Conservation (phyloP, 2,888 invertebrate species). For the Calameuta pallipes region DNA sequence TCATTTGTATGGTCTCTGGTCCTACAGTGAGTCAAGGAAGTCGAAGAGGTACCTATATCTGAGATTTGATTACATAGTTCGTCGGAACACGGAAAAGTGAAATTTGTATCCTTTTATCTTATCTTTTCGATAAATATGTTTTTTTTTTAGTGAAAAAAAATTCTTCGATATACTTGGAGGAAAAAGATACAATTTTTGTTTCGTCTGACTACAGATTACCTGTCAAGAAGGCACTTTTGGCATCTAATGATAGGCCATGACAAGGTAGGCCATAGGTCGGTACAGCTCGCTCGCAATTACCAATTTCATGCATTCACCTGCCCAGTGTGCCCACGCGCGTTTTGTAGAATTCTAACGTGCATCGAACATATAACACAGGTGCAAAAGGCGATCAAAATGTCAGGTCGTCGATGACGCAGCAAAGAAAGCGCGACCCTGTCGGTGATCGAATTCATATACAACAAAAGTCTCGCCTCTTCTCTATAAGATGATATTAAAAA, state of each 20-base stretch:
- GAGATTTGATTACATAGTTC: not conserved
- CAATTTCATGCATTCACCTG: conserved; percentile 32
- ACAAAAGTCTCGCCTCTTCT: not conserved
- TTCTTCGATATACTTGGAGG: not conserved
- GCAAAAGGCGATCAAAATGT: not conserved
- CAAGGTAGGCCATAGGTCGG: not conserved
- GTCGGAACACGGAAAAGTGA: not conserved
- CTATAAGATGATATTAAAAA: not conserved
- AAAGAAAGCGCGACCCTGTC: not conserved
- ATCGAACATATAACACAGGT: not conserved
- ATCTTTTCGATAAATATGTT: not conserved
- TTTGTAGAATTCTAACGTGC: conserved; percentile 5
- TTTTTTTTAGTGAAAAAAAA: not conserved
- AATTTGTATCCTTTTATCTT: not conserved
- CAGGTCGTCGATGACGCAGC: not conserved
- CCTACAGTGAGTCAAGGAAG: not conserved
- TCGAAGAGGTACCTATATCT: not conserved
- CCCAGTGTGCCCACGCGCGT: conserved; percentile 18
- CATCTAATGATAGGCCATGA: not conserved
- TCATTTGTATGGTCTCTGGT: not conserved
- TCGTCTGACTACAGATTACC: not conserved
- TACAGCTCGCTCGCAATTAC: conserved; percentile 7
- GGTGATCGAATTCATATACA: not conserved
- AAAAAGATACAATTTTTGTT: not conserved
- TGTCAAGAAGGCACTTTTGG: not conserved